A percentile compares a stretch with the other conserved stretches of the same genome.
These are phyloP conservation scores for Agrilus cyanescens DNA, from an alignment of 2,888 invertebrate species.

Conservation along the genomic window DNA sequence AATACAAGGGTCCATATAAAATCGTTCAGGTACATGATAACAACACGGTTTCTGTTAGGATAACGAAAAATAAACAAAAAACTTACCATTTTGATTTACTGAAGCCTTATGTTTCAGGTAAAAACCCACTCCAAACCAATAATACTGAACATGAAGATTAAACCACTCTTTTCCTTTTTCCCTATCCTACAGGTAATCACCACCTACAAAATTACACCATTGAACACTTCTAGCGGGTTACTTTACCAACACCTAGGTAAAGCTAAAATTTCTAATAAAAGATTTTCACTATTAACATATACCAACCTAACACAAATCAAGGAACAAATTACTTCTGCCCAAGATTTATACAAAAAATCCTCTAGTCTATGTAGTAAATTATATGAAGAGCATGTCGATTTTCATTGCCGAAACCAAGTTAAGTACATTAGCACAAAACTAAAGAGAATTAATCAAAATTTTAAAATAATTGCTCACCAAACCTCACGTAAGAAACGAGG, in stretches of 20 bases:
- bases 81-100: constrained; percentile 3
- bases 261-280: background rate
- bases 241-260: background rate
- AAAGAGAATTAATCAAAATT: background rate
- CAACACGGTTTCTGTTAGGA: too few species aligned
- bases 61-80: background rate
- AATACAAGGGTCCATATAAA: constrained; percentile 8
- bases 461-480: background rate
- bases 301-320: background rate
- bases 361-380: background rate
- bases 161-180: background rate
- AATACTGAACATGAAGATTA: too few species aligned
- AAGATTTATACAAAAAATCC: background rate
- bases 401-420: background rate
- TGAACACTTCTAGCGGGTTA: constrained; percentile 1
- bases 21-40: constrained; percentile 7
- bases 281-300: background rate
- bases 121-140: too few species aligned
- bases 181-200: background rate
- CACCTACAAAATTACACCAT: background rate
- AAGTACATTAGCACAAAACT: background rate
- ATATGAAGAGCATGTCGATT: background rate
- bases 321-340: background rate
- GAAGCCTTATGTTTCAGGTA: too few species aligned
- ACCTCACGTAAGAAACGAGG: constrained; percentile 2